phyloP scores from a whole-genome alignment of 2,888 invertebrate genomes.

The Antheraea assamensis region DNA sequence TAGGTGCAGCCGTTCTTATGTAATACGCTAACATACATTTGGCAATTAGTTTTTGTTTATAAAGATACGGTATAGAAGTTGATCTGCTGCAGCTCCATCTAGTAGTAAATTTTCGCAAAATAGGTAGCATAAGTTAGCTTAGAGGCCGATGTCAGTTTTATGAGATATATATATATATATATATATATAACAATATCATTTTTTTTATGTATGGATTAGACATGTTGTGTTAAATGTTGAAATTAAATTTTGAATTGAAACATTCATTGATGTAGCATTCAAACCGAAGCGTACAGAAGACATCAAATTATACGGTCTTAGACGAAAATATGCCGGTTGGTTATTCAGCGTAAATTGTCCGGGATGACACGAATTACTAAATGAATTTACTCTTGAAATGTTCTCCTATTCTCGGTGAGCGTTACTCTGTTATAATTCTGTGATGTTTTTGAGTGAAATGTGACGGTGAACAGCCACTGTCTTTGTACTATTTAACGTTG shows the following conservation, averaged over 20 bases:
- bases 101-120: too few species aligned
- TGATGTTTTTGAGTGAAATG: conserved; percentile 20
- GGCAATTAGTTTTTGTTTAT: too few species aligned
- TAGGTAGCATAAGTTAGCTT: too few species aligned
- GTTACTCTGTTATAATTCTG: conserved; percentile 16
- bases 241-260: not conserved
- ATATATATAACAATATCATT: too few species aligned
- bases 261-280: not conserved
- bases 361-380: conserved; percentile 47
- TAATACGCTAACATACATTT: too few species aligned
- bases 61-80: too few species aligned
- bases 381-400: conserved; percentile 41
- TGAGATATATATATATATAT: too few species aligned
- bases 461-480: conserved; percentile 25
- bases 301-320: not conserved
- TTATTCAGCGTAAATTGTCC: conserved; percentile 34
- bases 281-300: not conserved
- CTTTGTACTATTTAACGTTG: not conserved
- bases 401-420: conserved; percentile 43
- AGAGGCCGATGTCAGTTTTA: too few species aligned
- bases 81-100: too few species aligned
- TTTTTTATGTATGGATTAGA: too few species aligned
- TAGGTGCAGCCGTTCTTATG: too few species aligned
- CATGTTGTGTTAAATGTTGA: too few species aligned
- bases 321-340: not conserved